Evolutionary conservation across 2,113 vertebrate species (phyloP).

Genomic region (human (Homo sapiens)): DNA sequence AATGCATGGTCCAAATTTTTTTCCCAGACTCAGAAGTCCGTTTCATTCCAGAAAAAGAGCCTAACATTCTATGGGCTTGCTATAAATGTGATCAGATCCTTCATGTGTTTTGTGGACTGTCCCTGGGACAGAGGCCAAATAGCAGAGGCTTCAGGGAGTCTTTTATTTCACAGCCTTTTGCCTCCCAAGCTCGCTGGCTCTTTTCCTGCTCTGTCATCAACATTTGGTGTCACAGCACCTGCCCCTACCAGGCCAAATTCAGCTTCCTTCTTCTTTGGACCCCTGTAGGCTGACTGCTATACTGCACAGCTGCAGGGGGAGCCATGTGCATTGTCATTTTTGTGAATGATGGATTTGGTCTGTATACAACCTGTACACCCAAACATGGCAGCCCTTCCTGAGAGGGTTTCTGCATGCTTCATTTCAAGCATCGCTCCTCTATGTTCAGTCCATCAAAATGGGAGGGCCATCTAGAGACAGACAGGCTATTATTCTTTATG

Average conservation of each 20-base stretch:
- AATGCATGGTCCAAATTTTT: not conserved
- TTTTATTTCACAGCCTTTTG: not conserved
- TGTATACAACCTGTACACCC: not conserved
- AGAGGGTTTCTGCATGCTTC: not conserved
- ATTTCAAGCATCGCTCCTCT: not conserved
- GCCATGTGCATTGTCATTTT: not conserved
- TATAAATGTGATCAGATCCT: not conserved
- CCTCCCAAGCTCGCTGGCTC: not conserved
- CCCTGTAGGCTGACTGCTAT: not conserved
- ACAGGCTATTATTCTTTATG: not conserved
- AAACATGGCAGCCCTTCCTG: not conserved
- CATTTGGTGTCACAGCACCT: not conserved
- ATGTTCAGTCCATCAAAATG: not conserved
- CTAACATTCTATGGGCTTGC: not conserved
- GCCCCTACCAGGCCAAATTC: not conserved
- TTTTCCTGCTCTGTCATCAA: not conserved
- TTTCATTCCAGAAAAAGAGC: not conserved
- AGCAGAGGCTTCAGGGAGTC: not conserved
- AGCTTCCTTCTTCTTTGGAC: not conserved
- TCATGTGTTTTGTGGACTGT: not conserved
- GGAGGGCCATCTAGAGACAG: not conserved
- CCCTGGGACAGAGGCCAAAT: not conserved
- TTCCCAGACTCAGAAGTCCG: not conserved
- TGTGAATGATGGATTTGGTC: not conserved
- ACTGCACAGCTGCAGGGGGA: not conserved